Percentiles rank a stretch among this genome's conserved stretches.
phyloP scores from a whole-genome alignment of 2,888 invertebrate species.

The Drosophila fungiperda region DNA sequence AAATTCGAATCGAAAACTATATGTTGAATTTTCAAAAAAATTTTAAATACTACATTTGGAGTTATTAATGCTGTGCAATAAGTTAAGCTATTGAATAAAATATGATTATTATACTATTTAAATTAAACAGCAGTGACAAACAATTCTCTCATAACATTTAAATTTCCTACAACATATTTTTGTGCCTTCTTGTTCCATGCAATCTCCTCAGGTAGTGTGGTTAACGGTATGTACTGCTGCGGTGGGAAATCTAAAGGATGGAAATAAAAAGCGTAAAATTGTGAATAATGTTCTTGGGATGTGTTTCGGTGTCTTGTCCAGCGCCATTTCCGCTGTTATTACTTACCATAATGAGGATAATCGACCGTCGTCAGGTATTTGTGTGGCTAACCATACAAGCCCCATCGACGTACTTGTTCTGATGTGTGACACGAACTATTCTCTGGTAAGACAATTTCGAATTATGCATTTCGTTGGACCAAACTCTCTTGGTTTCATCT shows the following conservation, averaged over 20 bases:
- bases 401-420: conserved; percentile 98
- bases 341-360: conserved; percentile 95
- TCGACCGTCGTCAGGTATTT: conserved; percentile 93
- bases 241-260: conserved; percentile 93
- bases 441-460: conserved; percentile 90
- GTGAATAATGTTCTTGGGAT: conserved; percentile 93
- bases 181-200: conserved; percentile 59
- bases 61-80: neutral
- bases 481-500: neutral
- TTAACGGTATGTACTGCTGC: conserved; percentile 93
- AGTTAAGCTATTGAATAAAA: conserved; percentile 6
- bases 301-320: conserved; percentile 96
- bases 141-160: conserved; percentile 12
- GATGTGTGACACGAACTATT: conserved; percentile 98
- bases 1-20: neutral
- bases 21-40: neutral
- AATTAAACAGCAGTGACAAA: conserved; percentile 12
- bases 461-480: conserved; percentile 9
- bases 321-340: conserved; percentile 95
- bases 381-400: conserved; percentile 99
- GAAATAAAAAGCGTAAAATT: conserved; percentile 90
- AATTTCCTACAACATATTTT: conserved; percentile 34
- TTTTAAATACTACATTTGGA: neutral
- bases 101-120: neutral
- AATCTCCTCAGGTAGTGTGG: conserved; percentile 91